Conservation (phyloP, 2,113 vertebrate genomes). For the Myrmophylax atrothorax region DNA sequence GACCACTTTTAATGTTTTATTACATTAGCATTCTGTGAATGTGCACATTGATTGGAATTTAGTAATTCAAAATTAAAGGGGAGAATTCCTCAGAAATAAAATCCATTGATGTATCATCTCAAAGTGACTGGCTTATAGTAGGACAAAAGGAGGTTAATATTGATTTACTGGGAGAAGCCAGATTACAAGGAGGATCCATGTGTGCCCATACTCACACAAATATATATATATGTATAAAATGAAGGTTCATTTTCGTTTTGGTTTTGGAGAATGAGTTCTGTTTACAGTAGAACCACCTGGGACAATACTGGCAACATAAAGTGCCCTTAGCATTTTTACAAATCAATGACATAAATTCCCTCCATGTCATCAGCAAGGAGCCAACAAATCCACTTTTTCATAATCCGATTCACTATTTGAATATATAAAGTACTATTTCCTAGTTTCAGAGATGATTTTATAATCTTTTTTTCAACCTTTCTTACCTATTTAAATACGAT, state of each 20-base stretch:
- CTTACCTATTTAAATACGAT: neutral
- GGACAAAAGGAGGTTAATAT: neutral
- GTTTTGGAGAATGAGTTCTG: neutral
- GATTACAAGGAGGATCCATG: neutral
- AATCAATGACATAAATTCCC: neutral
- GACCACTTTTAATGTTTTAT: neutral
- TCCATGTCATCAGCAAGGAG: neutral
- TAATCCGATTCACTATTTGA: neutral
- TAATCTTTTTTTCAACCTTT: neutral
- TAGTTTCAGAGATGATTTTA: neutral
- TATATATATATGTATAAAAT: neutral
- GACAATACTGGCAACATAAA: neutral
- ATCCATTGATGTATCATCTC: neutral
- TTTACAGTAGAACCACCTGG: neutral
- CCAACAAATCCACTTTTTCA: neutral
- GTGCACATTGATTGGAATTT: neutral
- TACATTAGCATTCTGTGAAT: neutral
- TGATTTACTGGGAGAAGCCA: neutral
- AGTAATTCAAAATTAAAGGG: neutral
- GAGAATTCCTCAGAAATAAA: neutral
- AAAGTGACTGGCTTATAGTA: neutral
- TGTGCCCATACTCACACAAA: neutral
- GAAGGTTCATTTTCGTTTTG: neutral
- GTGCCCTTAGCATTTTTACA: neutral
- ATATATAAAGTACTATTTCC: neutral